Base-by-base conservation (phyloP, 2,888 invertebrate genomes). In the Dolomedes plantarius region DNA sequence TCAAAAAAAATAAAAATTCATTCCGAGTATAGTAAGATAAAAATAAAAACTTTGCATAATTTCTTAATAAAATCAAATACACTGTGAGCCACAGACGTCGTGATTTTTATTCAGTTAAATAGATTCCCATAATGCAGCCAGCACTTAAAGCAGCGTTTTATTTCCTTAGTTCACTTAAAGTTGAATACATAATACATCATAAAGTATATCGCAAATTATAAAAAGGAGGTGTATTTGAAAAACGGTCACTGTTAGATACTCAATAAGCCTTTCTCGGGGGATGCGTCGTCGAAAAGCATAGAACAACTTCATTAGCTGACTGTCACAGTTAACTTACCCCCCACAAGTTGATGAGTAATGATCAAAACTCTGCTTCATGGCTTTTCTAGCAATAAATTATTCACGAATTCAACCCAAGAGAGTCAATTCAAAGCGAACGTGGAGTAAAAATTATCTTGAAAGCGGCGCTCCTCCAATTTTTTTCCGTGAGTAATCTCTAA, bases 281-380 rank as follows among this genome's bases (percentile, higher is more conserved):
- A 56, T 56, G 56, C 23, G 11, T 23, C 23, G 23, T 2, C 23
- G 56, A 56, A 23, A 5, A 23, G 7, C 23, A 56, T 23, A 23
- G 56, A 56, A 56, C 56, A 56, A 56, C 56, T 56, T 56, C 56
- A 56, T 56, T 56, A 56, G 56, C 23, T 23, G 56, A 56, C 19
- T 56, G 56, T 56, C 56, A 56, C 56, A 23, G 56, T 56, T 56
- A 56, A 23, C 23, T 56, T 56, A 56, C 56, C 56, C 46, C 56
- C 23, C 56, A 56, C 56, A 56, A 56, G 13, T 56, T 56, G 56
- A 56, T 56, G 56, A 56, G 23, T 56, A 56, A 56, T 56, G 56
- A 56, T 56, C 56, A 56, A n/a, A 56, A 56, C 23, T 56, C 23
- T 3, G 56, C 13, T 56, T 56, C 56, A 56, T 56, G 56, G 56